These are phyloP conservation scores for Apamea anceps DNA, from an alignment of 2,888 invertebrate species.

Conservation along the genomic window DNA sequence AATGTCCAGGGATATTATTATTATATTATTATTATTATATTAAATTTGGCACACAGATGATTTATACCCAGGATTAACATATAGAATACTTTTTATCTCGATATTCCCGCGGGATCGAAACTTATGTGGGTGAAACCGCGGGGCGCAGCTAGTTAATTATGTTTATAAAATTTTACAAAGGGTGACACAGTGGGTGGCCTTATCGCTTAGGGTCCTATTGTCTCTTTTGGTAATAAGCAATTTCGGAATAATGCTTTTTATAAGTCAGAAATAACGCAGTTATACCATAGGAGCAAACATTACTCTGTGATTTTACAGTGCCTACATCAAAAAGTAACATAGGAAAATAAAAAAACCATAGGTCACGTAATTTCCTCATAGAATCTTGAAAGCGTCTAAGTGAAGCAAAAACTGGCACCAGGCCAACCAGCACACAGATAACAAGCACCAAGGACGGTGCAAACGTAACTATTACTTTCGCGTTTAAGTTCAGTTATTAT, in stretches of 20 bases:
- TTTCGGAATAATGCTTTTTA: neutral
- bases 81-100: too few species aligned
- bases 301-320: neutral
- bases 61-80: too few species aligned
- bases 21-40: too few species aligned
- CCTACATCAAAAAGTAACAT: neutral
- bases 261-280: neutral
- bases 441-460: neutral
- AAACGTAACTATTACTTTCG: constrained; percentile 24
- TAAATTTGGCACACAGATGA: too few species aligned
- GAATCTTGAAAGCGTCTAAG: constrained; percentile 14
- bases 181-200: too few species aligned
- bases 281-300: neutral
- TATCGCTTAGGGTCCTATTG: neutral
- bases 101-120: too few species aligned
- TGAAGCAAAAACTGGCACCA: constrained; percentile 24
- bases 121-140: too few species aligned
- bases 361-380: neutral
- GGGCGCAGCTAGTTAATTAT: too few species aligned
- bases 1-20: too few species aligned
- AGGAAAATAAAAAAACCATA: neutral
- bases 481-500: constrained; percentile 26
- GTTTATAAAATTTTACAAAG: too few species aligned
- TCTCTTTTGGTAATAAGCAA: neutral
- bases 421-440: constrained; percentile 30